Percentiles rank a stretch among this genome's conserved stretches.
Conservation (phyloP, 2,888 invertebrate species). For the Agonopterix subpropinquella region DNA sequence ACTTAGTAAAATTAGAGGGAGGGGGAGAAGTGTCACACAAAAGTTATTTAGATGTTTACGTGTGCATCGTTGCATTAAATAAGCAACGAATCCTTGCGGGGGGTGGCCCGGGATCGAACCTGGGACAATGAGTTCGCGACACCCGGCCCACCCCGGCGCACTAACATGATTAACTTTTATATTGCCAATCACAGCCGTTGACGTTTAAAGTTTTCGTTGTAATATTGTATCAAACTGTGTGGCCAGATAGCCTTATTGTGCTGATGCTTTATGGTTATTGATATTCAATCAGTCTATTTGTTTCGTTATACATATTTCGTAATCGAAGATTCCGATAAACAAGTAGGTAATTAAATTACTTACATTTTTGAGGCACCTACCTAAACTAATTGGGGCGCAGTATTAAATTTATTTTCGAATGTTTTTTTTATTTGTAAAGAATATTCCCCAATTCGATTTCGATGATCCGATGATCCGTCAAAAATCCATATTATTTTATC, state of each 20-base stretch:
- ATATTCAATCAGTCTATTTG: too few species aligned
- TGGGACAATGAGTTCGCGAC: slow-evolving; percentile 60
- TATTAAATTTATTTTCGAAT: too few species aligned
- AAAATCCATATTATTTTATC: too few species aligned
- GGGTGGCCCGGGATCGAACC: slow-evolving; percentile 46
- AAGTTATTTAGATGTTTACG: slow-evolving; percentile 76
- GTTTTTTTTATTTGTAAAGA: too few species aligned
- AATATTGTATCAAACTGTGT: slow-evolving; percentile 4
- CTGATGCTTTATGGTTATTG: too few species aligned
- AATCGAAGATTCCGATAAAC: too few species aligned
- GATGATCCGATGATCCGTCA: too few species aligned
- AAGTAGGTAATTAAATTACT: too few species aligned
- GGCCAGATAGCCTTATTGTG: not conserved
- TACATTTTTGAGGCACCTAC: too few species aligned
- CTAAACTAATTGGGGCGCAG: too few species aligned
- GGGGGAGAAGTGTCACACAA: slow-evolving; percentile 70
- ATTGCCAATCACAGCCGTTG: slow-evolving; percentile 47
- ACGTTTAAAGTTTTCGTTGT: slow-evolving; percentile 24
- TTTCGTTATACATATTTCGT: too few species aligned
- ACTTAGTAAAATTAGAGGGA: slow-evolving; percentile 73
- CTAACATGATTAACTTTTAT: slow-evolving; percentile 66
- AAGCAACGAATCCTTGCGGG: slow-evolving; percentile 69
- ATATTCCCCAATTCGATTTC: too few species aligned
- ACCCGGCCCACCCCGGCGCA: slow-evolving; percentile 57
- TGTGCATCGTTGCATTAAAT: slow-evolving; percentile 75